A percentile compares a stretch with the other conserved stretches of the same genome.
phyloP scores from a whole-genome alignment of 30 jellyfish, hydroid and myxozoan species.

The Sanderia malayensis region DNA sequence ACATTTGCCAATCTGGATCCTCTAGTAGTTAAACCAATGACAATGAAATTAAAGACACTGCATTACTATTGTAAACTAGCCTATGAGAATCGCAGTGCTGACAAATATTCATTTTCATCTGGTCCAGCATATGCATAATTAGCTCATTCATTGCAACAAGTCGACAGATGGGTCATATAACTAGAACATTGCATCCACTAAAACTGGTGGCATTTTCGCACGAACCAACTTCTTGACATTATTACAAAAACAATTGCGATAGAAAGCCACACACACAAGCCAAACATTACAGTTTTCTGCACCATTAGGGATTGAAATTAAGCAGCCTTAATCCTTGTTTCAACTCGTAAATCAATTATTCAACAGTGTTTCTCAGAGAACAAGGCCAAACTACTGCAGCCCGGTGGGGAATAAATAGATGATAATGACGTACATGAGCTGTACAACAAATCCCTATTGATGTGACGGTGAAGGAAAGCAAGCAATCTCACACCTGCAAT shows the following conservation, averaged over 20 bases:
- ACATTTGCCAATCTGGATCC: slow-evolving; percentile 6
- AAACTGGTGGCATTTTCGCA: too few relatives aligned
- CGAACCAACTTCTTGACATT: not conserved
- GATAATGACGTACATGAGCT: slow-evolving; percentile 41
- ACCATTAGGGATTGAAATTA: slow-evolving; percentile 44
- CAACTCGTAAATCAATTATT: slow-evolving; percentile 41
- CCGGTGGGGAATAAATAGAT: slow-evolving; percentile 53
- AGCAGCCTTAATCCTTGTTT: slow-evolving; percentile 42
- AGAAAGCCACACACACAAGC: slow-evolving; percentile 17
- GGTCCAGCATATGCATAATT: too few relatives aligned
- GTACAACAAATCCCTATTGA: slow-evolving; percentile 57
- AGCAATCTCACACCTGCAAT: slow-evolving; percentile 63
- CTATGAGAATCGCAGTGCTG: too few relatives aligned
- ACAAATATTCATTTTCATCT: too few relatives aligned
- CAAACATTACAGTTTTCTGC: slow-evolving; percentile 35
- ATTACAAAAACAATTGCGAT: not conserved
- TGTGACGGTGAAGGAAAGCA: slow-evolving; percentile 51
- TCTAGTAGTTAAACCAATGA: not conserved
- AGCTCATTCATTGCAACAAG: too few relatives aligned
- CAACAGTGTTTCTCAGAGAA: slow-evolving; percentile 21
- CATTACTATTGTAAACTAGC: too few relatives aligned
- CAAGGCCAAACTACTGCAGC: slow-evolving; percentile 28
- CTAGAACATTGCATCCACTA: too few relatives aligned
- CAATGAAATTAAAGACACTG: not conserved
- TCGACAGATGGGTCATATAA: too few relatives aligned